Conservation (phyloP, 2,888 invertebrate species). For the Polydrusus cervinus region DNA sequence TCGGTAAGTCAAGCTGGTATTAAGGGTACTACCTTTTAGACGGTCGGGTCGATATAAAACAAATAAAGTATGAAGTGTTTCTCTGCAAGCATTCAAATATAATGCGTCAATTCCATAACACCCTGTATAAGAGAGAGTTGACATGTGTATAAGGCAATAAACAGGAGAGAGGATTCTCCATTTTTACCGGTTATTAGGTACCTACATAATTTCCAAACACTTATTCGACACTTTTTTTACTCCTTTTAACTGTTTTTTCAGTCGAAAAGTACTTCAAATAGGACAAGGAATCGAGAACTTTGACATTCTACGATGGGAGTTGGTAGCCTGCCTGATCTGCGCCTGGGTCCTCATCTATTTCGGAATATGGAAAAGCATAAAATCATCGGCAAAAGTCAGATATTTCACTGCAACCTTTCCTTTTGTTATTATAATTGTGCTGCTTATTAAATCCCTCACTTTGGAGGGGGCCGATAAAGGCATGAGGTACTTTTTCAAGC, state of each 20-base stretch:
- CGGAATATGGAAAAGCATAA: conserved; percentile 96
- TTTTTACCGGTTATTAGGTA: too few species aligned
- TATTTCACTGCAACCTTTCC: conserved; percentile 96
- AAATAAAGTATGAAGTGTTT: too few species aligned
- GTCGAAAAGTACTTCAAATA: conserved; percentile 89
- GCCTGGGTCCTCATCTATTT: conserved; percentile 97
- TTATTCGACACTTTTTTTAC: too few species aligned
- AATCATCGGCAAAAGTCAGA: conserved; percentile 92
- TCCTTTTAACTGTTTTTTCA: conserved; percentile 66
- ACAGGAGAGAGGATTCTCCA: too few species aligned
- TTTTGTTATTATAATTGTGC: conserved; percentile 88
- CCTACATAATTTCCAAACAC: too few species aligned
- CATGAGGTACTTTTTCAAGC: conserved; percentile 89
- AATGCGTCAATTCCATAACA: too few species aligned
- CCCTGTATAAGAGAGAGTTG: too few species aligned
- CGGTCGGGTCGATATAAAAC: too few species aligned
- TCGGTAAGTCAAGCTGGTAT: too few species aligned
- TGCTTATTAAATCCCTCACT: conserved; percentile 91
- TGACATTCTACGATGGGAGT: conserved; percentile 89
- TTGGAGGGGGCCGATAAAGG: conserved; percentile 91
- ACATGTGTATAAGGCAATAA: too few species aligned
- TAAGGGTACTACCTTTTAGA: too few species aligned
- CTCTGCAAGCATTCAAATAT: too few species aligned
- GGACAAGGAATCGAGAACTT: conserved; percentile 88
- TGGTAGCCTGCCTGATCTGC: conserved; percentile 90